Conservation (phyloP, 2,797 vertebrate species). For the Helicolenus hilgendorfi region DNA sequence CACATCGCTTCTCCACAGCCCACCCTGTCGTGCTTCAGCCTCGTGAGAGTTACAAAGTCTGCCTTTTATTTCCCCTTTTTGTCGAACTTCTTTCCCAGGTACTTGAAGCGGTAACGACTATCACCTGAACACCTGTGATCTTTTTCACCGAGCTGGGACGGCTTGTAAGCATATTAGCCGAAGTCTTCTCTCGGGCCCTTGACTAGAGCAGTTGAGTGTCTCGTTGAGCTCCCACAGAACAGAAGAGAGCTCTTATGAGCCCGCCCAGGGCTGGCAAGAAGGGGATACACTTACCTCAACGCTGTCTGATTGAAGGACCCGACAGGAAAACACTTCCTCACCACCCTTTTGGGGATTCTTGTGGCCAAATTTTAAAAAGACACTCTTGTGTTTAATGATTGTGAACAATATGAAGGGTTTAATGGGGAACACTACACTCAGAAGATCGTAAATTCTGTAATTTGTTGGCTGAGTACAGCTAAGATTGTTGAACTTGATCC, state of each 20-base stretch:
- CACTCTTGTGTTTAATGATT: slow-evolving; percentile 53
- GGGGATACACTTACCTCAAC: slow-evolving; percentile 76
- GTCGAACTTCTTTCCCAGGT: slow-evolving; percentile 53
- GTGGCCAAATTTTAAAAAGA: slow-evolving; percentile 69
- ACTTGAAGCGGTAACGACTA: slow-evolving; percentile 15
- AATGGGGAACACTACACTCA: slow-evolving; percentile 75
- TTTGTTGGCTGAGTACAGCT: slow-evolving; percentile 36
- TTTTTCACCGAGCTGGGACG: background rate
- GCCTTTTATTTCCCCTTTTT: background rate
- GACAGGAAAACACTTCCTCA: slow-evolving; percentile 20
- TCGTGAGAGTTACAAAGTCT: slow-evolving; percentile 76
- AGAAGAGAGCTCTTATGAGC: slow-evolving; percentile 49
- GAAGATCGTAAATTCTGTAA: slow-evolving; percentile 41
- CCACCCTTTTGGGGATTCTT: slow-evolving; percentile 46
- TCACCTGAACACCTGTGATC: slow-evolving; percentile 4
- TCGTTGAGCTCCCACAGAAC: slow-evolving; percentile 15
- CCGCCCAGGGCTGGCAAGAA: slow-evolving; percentile 5
- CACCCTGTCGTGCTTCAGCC: slow-evolving; percentile 82
- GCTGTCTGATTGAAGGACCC: slow-evolving; percentile 63
- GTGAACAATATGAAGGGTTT: slow-evolving; percentile 66
- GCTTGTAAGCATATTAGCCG: slow-evolving; percentile 16
- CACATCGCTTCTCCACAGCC: slow-evolving; percentile 87
- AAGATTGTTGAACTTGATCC: slow-evolving; percentile 27
- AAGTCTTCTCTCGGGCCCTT: slow-evolving; percentile 17
- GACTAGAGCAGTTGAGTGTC: slow-evolving; percentile 10